These are phyloP conservation scores for Diplodus sargus DNA, from an alignment of 2,797 vertebrate species.

Conservation along the genomic window DNA sequence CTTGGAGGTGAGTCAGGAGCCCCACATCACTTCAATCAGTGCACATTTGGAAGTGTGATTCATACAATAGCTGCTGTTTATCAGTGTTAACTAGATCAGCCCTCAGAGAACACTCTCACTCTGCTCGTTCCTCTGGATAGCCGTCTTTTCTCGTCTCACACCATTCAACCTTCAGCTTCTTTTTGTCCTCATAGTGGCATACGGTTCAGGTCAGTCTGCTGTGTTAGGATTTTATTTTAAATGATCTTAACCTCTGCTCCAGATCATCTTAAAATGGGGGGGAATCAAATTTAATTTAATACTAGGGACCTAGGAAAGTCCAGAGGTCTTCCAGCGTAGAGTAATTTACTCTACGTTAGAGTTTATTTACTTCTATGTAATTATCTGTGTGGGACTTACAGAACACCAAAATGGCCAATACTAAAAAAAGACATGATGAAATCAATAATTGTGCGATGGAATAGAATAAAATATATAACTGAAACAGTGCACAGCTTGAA, in stretches of 20 bases:
- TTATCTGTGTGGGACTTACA: constrained; percentile 5
- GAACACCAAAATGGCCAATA: constrained; percentile 35
- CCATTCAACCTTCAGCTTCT: neutral
- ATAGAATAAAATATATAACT: constrained; percentile 7
- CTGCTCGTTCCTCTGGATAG: neutral
- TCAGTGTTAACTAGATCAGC: constrained; percentile 28
- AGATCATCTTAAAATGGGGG: neutral
- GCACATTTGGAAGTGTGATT: constrained; percentile 30
- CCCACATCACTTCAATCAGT: constrained; percentile 31
- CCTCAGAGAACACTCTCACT: neutral
- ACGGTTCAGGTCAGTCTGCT: constrained; percentile 18
- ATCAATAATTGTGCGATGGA: neutral
- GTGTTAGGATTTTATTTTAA: neutral
- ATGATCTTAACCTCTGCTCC: neutral
- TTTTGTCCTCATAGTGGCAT: constrained; percentile 14
- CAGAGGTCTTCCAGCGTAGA: constrained; percentile 47
- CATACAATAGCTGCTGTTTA: constrained; percentile 8
- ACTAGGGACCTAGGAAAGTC: constrained; percentile 21
- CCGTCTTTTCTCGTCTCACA: constrained; percentile 4
- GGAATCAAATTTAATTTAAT: neutral
- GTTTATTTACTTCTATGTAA: constrained; percentile 24
- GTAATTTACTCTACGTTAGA: neutral
- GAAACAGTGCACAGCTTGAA: neutral
- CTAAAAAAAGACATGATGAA: constrained; percentile 1
- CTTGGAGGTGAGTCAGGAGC: constrained; percentile 1